These are phyloP conservation scores for Eunapius fragilis DNA, from an alignment of 37 sponge, comb jelly and placozoan species.

Conservation along the genomic window DNA sequence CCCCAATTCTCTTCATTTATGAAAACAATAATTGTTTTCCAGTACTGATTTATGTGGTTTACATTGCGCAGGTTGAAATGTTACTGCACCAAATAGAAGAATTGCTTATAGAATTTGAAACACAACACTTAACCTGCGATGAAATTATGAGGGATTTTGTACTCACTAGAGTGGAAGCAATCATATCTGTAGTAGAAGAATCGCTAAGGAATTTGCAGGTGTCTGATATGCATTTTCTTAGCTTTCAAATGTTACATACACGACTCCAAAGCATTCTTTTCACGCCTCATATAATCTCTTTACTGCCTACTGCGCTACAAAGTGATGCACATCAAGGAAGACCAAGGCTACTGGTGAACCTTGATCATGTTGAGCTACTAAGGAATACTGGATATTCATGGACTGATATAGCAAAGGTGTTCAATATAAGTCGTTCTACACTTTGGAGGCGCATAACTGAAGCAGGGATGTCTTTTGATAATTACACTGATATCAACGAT, in stretches of 20 bases:
- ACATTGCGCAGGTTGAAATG: not conserved
- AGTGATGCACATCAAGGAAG: conserved; percentile 6
- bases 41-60: not conserved
- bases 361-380: conserved; percentile 34
- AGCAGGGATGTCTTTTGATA: not conserved
- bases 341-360: conserved; percentile 1
- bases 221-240: not conserved
- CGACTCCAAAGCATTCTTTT: not conserved
- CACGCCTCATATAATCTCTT: not conserved
- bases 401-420: conserved; percentile 13
- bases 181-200: not conserved
- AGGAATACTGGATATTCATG: conserved; percentile 23
- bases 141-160: not conserved
- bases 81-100: not conserved
- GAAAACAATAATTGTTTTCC: too few relatives aligned
- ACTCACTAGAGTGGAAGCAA: not conserved
- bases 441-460: conserved; percentile 21
- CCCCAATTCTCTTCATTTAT: too few relatives aligned
- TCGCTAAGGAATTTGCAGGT: not conserved
- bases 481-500: conserved; percentile 22
- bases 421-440: conserved; percentile 26
- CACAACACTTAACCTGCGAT: not conserved
- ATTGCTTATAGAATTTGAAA: not conserved
- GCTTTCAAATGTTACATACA: not conserved
- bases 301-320: not conserved